Evolutionary conservation across 2,888 invertebrate genomes (phyloP), one percentile per base, ranked within the genome.

Genomic region (Meiosimyza platycephala): DNA sequence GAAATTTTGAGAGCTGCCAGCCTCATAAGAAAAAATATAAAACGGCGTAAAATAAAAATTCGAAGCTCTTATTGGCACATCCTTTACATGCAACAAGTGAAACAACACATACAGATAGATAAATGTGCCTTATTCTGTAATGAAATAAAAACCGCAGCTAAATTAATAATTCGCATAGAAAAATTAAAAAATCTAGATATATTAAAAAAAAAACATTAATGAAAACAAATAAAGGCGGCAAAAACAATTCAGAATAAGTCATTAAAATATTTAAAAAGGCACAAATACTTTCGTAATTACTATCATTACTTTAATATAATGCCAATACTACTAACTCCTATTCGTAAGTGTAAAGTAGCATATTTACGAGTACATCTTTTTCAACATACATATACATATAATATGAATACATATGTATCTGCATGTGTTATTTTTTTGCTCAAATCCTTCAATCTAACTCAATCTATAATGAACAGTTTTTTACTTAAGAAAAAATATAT

Each of bases 71-170:
- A n/a, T n/a, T n/a, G n/a, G n/a, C n/a, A n/a, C n/a, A n/a, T 22
- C 22, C 28, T 2, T 60, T 60, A n/a, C 40, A 40, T 3, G 22
- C 2, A 22, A 6, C 1, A 40, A 40, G 3, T 40, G 7, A 40
- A 40, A 60, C 1, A 28, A 54, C 15, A 55, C 16, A 67, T 63
- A 54, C 15, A 55, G 12, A 67, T 63, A 51, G 48, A 68, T 64
- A 71, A 55, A 74, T 74, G 76, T 76, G 76, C 76, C 76, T 75
- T 76, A 76, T 76, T 76, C 76, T 76, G 76, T 67, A 75, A 74
- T 75, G 71, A 62, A 76, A 72, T 68, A 28, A n/a, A 69, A 72
- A 76, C 74, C 74, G 75, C 76, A 76, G 57, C 68, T 67, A 67
- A 71, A 75, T 71, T 73, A 51, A 13, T n/a, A 54, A 40, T 60